These are phyloP conservation scores for Xenops minutus DNA, from an alignment of 2,797 vertebrate genomes.

Conservation along the genomic window DNA sequence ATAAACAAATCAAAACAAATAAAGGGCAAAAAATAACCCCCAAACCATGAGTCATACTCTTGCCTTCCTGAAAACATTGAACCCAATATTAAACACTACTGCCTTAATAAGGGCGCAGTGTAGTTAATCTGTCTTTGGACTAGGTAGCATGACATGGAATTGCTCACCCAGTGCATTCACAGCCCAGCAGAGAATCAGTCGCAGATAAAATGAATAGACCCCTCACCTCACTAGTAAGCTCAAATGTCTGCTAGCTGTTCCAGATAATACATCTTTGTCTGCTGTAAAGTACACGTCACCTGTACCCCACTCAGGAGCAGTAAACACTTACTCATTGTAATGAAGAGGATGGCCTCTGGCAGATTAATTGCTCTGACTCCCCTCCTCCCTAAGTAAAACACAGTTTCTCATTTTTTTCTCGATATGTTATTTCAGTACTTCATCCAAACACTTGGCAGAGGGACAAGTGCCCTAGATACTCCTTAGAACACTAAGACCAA, in stretches of 20 bases:
- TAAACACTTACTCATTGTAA: constrained; percentile 17
- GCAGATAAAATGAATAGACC: neutral
- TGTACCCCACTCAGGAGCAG: neutral
- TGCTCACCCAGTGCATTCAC: neutral
- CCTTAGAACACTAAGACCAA: neutral
- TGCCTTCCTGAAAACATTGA: neutral
- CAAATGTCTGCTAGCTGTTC: neutral
- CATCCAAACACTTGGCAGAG: constrained; percentile 5
- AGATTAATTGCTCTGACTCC: constrained; percentile 3
- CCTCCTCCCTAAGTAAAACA: neutral
- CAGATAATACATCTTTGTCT: neutral
- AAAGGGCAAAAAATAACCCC: neutral
- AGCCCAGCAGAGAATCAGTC: neutral
- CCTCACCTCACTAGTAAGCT: neutral
- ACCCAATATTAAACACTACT: neutral
- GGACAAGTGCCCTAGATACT: neutral
- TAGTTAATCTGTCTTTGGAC: neutral
- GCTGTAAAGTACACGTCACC: neutral
- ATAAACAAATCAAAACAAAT: constrained; percentile 6
- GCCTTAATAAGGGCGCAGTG: neutral
- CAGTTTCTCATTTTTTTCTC: neutral
- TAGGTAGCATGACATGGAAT: neutral
- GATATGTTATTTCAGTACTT: neutral
- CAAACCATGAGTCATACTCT: neutral
- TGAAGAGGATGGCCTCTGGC: constrained; percentile 15